These are phyloP conservation scores for Fulmarus glacialis DNA, from an alignment of 2,113 vertebrate species.

Conservation along the genomic window DNA sequence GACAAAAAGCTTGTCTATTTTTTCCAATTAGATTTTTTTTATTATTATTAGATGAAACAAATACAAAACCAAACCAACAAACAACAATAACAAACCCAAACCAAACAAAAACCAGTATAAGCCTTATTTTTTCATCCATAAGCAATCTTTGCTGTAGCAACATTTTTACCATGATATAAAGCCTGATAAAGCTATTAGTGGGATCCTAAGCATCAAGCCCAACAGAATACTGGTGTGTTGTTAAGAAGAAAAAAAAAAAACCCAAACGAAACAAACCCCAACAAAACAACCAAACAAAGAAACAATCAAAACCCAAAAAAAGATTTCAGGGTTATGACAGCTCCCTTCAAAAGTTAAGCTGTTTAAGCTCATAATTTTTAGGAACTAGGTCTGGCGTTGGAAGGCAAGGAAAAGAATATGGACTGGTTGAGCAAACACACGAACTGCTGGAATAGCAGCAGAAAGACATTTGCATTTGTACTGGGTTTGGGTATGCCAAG, in stretches of 20 bases:
- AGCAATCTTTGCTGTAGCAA: neutral
- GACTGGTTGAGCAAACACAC: neutral
- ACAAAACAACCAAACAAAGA: too few relatives aligned
- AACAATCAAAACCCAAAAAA: too few relatives aligned
- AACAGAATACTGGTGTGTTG: neutral
- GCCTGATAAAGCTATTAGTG: neutral
- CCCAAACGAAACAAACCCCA: too few relatives aligned
- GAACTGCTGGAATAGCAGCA: neutral
- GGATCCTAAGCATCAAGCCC: neutral
- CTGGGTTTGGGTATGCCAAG: neutral
- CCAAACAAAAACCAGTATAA: neutral
- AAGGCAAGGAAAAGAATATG: neutral
- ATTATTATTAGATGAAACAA: too few relatives aligned
- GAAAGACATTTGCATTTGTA: neutral
- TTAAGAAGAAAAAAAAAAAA: neutral
- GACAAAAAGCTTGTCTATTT: neutral
- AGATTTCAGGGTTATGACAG: neutral
- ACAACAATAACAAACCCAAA: neutral
- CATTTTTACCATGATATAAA: neutral
- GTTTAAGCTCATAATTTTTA: neutral
- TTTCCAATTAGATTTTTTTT: neutral
- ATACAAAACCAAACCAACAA: neutral
- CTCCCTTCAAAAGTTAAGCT: neutral
- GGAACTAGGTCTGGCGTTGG: neutral
- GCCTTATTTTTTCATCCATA: neutral